Evolutionary conservation across 1,140 invertebrate species (phyloP), one percentile per base, ranked within the genome.

Genomic region (Cyclina sinensis): DNA sequence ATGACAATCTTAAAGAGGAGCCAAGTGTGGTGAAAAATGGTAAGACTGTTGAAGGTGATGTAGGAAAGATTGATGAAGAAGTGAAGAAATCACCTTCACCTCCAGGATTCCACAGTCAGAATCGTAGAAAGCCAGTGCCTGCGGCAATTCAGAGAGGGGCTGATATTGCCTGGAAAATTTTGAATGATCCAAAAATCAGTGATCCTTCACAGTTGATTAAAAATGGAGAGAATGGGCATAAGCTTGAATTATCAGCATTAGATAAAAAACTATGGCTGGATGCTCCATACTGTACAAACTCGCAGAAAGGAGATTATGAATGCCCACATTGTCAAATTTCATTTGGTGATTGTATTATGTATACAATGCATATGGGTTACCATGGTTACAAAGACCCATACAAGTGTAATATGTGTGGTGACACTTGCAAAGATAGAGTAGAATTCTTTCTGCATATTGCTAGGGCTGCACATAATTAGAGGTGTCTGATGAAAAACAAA

Each of bases 301-400:
- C 65, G n/a, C 24, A 86, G 24, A 85, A 68, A 46, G 74, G 82
- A 21, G 74, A 54, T 35, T 97, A 97, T 92, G 96, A 96, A 83
- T 99, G 99, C 94, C 96, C 97, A 39, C 97, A 97, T 94, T 99
- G 99, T 95, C 97, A 98, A 91, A 98, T 99, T 37, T 96, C 97
- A 4, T 99, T 99, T 95, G 97, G 97, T n/a, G 98, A 99, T 93
- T 96, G 97, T 39, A 97, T 98, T 12, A 98, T 99, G 97, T 99
- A 98, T 95, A 97, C 97, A 0, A 98, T 99, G 93, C 99, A 99
- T 95, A 99, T 99, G 98, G 98, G 98, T 81, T 99, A 98, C 95
- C 99, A 99, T 95, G 97, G 97, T 3, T 98, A 97, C 95, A 96
- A 97, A 82, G 97, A 99, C 95, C 99, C 99, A 0, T 99, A 98